phyloP scores from a whole-genome alignment of 2,888 invertebrate species.

The Phaedon cochleariae region DNA sequence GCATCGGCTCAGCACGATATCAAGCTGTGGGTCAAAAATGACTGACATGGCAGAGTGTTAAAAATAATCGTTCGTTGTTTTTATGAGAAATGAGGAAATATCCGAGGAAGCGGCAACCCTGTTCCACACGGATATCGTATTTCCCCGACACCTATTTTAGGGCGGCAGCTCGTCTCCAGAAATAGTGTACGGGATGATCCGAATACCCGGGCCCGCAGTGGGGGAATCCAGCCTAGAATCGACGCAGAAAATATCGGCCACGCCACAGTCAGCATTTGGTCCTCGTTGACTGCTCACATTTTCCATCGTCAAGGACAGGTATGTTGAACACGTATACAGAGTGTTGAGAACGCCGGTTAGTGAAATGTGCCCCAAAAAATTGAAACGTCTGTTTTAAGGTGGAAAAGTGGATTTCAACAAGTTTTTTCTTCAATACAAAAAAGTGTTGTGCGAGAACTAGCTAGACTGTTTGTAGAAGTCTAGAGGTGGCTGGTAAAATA shows the following conservation, averaged over 20 bases:
- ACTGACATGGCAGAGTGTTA: too few species aligned
- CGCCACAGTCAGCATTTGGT: slow-evolving; percentile 68
- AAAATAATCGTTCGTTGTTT: too few species aligned
- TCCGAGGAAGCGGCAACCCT: background rate
- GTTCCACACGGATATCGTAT: slow-evolving; percentile 29
- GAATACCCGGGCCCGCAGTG: slow-evolving; percentile 1
- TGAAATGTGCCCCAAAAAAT: slow-evolving; percentile 36
- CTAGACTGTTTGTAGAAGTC: too few species aligned
- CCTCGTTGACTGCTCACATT: slow-evolving; percentile 66
- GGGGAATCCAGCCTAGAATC: slow-evolving; percentile 28
- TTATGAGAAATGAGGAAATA: too few species aligned
- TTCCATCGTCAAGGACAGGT: slow-evolving; percentile 57
- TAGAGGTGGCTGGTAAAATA: too few species aligned
- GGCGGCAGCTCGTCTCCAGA: slow-evolving; percentile 27
- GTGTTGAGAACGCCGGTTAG: too few species aligned
- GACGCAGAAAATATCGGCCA: slow-evolving; percentile 36
- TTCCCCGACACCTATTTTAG: slow-evolving; percentile 39
- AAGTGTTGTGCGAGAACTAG: too few species aligned
- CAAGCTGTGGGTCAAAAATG: too few species aligned
- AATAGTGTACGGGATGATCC: slow-evolving; percentile 27
- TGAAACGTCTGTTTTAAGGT: background rate
- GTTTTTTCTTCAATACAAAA: too few species aligned
- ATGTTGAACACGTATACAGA: slow-evolving; percentile 41
- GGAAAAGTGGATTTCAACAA: too few species aligned
- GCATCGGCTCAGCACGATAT: too few species aligned